Conservation (phyloP, 2,797 vertebrate species). For the Champsocephalus esox region DNA sequence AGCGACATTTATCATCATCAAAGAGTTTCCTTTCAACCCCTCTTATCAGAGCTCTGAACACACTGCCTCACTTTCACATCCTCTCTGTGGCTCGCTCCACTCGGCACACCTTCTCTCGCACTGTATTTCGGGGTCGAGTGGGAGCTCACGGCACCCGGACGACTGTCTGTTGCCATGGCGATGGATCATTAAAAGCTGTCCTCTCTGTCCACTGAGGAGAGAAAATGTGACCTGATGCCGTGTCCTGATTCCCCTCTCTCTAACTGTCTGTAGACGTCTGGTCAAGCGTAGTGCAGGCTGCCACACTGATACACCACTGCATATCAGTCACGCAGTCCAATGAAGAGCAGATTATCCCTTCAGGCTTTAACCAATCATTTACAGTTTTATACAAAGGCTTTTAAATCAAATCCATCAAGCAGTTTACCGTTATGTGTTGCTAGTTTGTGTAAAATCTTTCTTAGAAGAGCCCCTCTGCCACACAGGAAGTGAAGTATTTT, state of each 20-base stretch:
- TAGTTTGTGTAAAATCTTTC: background rate
- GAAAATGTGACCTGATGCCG: conserved; percentile 64
- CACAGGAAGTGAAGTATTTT: conserved; percentile 14
- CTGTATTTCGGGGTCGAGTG: conserved; percentile 17
- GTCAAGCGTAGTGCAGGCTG: background rate
- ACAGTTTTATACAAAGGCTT: background rate
- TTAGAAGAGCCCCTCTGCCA: background rate
- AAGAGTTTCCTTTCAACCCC: background rate
- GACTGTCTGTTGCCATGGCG: conserved; percentile 75
- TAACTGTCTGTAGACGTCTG: conserved; percentile 26
- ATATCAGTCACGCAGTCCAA: background rate
- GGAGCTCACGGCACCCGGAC: conserved; percentile 33
- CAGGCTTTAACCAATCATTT: background rate
- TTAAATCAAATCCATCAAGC: background rate
- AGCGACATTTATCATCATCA: background rate
- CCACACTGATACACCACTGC: background rate
- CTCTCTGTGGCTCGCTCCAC: conserved; percentile 41
- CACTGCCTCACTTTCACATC: conserved; percentile 15
- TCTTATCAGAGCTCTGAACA: conserved; percentile 11
- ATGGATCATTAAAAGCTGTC: conserved; percentile 46
- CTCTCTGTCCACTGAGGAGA: conserved; percentile 45
- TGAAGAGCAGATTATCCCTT: background rate
- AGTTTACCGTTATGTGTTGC: background rate
- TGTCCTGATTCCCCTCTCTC: conserved; percentile 45
- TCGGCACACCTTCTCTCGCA: conserved; percentile 46